Base-by-base conservation (phyloP, 2,888 invertebrate genomes). In the Microplitis deprimator region DNA sequence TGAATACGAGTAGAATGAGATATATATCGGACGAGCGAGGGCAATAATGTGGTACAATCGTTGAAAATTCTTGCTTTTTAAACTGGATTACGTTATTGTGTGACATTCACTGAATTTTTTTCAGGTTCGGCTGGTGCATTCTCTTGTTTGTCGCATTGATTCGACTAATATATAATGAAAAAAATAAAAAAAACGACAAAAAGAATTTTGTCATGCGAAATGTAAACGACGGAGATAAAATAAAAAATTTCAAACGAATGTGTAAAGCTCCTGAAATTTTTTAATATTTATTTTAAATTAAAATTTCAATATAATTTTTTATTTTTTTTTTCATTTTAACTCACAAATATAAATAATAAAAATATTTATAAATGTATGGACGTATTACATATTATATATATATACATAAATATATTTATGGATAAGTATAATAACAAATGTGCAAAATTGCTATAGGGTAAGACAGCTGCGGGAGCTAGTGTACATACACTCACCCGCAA, bases 381-480 rank as follows among this genome's bases (percentile, higher is more conserved):
- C 50, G 50, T 50, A 50, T 50, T 50, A 13, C 50, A 50, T 13
- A 6, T 8, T 8, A 50, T 8, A 50, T 50, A 50, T 50, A 50
- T 13, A 50, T 50, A 50, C 41, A 75, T 68, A 68, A 69, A 75
- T 69, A 41, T 69, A 38, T 69, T 20, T 60, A 75, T 17, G 75
- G 29, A 68, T n/a, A 68, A 64, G 69, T 69, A 69, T 75, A 64
- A 75, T 75, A 69, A 69, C 13, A 64, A 75, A 17, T 61, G 69
- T 69, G 65, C 20, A 40, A 20, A 41, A 39, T 75, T 65, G 65
- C 20, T 65, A 20, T 13, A 65, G 65, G 65, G 65, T 65, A 20
- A 38, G 59, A 67, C 50, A 65, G 67, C n/a, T 70, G 29, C 13
- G 41, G 40, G 41, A 17, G 16, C 13, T 17, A 61, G 38, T 38